Percentiles rank a stretch among this genome's conserved stretches.
phyloP scores from a whole-genome alignment of 2,113 vertebrate species.

The Oceanites oceanicus region DNA sequence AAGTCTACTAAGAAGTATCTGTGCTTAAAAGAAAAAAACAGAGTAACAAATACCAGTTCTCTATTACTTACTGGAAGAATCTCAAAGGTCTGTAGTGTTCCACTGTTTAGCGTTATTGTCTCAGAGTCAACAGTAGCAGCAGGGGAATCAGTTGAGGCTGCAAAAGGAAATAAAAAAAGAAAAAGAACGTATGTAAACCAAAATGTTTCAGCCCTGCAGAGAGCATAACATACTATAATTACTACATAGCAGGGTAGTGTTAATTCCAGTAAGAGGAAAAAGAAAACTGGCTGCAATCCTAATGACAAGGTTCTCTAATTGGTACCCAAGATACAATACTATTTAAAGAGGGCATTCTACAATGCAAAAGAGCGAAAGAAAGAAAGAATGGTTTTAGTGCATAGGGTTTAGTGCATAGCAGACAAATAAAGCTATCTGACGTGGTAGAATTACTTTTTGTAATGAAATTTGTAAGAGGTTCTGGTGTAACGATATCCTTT shows the following conservation, averaged over 20 bases:
- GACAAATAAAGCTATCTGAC: neutral
- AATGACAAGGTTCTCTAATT: conserved; percentile 2
- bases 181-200: neutral
- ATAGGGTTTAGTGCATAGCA: neutral
- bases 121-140: conserved; percentile 84
- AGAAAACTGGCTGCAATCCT: conserved; percentile 1
- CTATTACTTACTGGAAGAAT: conserved; percentile 89
- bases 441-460: neutral
- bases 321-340: neutral
- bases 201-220: neutral
- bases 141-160: conserved; percentile 79
- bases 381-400: neutral
- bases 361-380: neutral
- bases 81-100: conserved; percentile 94
- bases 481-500: neutral
- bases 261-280: neutral
- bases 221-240: neutral
- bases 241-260: neutral
- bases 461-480: neutral
- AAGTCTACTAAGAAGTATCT: neutral
- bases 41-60: neutral
- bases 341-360: neutral
- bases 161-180: conserved; percentile 37
- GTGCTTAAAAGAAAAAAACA: neutral
- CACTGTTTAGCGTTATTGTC: conserved; percentile 91